Evolutionary conservation across 2,888 invertebrate genomes (phyloP), one percentile per base, ranked within the genome.

Genomic region (Cerastoderma edule): DNA sequence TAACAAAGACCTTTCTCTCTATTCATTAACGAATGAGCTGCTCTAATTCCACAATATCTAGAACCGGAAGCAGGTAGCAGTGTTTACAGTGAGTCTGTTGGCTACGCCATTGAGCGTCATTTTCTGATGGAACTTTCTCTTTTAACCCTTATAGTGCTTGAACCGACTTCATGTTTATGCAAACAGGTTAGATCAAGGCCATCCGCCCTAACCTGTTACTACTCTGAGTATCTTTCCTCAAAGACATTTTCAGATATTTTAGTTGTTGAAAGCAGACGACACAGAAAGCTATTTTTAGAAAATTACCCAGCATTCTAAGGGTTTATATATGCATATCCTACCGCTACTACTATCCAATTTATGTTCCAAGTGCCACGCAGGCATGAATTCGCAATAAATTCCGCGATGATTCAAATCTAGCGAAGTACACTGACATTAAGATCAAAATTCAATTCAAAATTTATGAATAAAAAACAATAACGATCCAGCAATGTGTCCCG

Each of bases 381-480:
- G 39, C 32, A 60, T 60, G 39, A 60, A n/a, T 60, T 60, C 27
- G 60, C 60, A 8, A 60, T 60, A 60, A 60, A 60, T 60, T 60
- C 60, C 16, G 30, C 39, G 39, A 60, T 39, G 60, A 60, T 60
- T 60, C 60, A 35, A 60, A 60, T 60, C 60, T 60, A 60, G 22
- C 27, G 24, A 39, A 60, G 22, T 60, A 60, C 60, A 39, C 60
- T 60, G 60, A 60, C 60, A 60, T 60, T 60, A 60, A 60, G 60
- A 60, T 60, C 60, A 60, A 33, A 60, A 60, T 60, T 60, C 60
- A 60, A 60, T 60, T 60, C 60, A 60, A 60, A 60, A 60, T 60
- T 60, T 60, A 60, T 60, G 60, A 60, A 60, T 60, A 60, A 60
- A 60, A 60, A 60, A 60, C 60, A 60, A 60, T 60, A 60, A 60